Evolutionary conservation across 2,888 invertebrate genomes (phyloP).

Genomic region (Dichetophora obliterata): DNA sequence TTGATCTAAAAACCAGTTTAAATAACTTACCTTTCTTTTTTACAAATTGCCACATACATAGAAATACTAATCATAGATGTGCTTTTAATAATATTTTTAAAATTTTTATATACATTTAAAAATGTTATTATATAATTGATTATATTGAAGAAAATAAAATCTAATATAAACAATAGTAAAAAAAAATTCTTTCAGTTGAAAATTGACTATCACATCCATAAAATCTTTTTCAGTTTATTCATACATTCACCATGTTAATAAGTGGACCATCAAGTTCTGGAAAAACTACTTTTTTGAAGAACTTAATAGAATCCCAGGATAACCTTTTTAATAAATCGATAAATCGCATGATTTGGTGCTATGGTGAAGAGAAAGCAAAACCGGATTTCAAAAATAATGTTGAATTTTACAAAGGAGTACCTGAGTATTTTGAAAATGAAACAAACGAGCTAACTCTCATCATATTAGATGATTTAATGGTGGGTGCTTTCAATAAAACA

Average conservation of each 20-base stretch:
- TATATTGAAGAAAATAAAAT: too few species aligned
- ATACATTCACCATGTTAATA: background rate
- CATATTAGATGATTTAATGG: too few species aligned
- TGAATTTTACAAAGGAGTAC: background rate
- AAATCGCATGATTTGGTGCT: background rate
- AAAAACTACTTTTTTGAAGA: too few species aligned
- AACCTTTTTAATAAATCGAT: background rate
- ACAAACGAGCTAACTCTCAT: too few species aligned
- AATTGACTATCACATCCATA: background rate
- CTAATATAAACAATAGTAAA: too few species aligned
- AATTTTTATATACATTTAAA: background rate
- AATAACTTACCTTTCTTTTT: too few species aligned
- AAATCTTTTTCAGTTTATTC: background rate
- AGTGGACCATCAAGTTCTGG: background rate
- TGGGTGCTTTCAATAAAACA: too few species aligned
- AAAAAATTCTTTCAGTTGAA: too few species aligned
- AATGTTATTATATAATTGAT: too few species aligned
- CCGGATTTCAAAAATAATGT: too few species aligned
- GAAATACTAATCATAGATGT: background rate
- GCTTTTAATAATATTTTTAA: background rate
- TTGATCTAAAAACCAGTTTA: too few species aligned
- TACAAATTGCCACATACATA: background rate
- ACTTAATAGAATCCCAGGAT: background rate
- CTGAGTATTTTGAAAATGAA: background rate
- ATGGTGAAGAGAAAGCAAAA: too few species aligned